Evolutionary conservation across 2,113 vertebrate species (phyloP).

Genomic region (Thermophis baileyi): DNA sequence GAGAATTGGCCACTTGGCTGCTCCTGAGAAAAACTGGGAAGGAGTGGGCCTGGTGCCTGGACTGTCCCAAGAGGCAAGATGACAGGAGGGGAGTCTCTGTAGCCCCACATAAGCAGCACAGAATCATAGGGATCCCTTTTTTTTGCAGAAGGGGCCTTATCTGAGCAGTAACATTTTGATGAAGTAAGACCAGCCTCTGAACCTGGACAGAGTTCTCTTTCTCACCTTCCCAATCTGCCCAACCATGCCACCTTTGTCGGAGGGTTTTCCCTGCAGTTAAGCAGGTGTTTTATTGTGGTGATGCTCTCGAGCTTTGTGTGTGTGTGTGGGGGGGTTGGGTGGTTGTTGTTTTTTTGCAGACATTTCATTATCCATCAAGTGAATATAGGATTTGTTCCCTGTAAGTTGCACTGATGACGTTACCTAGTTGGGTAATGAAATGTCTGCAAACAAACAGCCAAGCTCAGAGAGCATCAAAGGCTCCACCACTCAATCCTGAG

Average conservation of each 20-base stretch:
- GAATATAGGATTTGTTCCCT: not conserved
- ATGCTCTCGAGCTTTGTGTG: not conserved
- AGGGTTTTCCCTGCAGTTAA: not conserved
- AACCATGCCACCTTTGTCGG: not conserved
- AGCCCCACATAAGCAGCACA: not conserved
- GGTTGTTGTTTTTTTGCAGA: not conserved
- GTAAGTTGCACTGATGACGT: not conserved
- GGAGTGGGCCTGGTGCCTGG: not conserved
- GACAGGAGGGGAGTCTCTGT: not conserved
- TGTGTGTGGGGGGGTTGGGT: too few relatives aligned
- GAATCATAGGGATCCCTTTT: not conserved
- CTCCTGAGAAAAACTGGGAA: not conserved
- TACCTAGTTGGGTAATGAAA: not conserved
- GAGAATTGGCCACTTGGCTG: not conserved
- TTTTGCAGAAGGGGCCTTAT: not conserved
- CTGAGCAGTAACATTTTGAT: not conserved
- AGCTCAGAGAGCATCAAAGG: not conserved
- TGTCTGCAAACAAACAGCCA: not conserved
- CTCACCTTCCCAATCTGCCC: not conserved
- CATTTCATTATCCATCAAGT: not conserved
- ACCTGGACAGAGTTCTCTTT: not conserved
- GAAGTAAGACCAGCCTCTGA: not conserved
- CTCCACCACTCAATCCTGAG: not conserved
- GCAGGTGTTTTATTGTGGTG: not conserved
- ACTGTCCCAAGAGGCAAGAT: not conserved